A percentile compares a stretch with the other conserved stretches of the same genome.
phyloP scores from a whole-genome alignment of 2,113 vertebrate species.

The Rhadina sibilatrix region DNA sequence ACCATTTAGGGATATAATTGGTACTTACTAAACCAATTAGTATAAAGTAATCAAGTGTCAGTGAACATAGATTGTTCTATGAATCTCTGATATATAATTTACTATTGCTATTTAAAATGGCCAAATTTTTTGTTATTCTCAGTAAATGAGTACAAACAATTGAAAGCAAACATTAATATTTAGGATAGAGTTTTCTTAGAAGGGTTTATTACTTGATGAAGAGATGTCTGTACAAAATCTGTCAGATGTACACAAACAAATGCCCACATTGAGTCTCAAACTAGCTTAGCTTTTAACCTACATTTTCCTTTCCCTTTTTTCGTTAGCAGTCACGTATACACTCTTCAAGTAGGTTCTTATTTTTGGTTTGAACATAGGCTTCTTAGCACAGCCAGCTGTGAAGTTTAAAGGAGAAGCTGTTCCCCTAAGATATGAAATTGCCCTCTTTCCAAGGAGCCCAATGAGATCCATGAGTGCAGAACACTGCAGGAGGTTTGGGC shows the following conservation, averaged over 20 bases:
- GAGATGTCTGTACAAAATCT: background rate
- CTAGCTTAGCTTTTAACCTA: background rate
- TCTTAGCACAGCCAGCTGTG: background rate
- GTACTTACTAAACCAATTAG: constrained; percentile 36
- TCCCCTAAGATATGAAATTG: background rate
- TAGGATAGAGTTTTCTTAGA: background rate
- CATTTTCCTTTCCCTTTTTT: background rate
- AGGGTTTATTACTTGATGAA: background rate
- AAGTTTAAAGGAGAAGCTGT: background rate
- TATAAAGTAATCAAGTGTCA: constrained; percentile 32
- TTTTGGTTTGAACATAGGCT: background rate
- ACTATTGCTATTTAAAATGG: background rate
- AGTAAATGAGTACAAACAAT: background rate
- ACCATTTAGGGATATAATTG: constrained; percentile 32
- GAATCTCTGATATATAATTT: background rate
- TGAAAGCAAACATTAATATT: background rate
- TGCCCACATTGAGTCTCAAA: rapidly evolving
- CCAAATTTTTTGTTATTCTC: background rate
- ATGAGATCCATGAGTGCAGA: background rate
- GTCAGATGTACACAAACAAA: background rate
- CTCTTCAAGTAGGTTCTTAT: background rate
- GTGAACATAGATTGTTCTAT: background rate
- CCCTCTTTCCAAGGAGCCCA: background rate
- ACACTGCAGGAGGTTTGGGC: background rate
- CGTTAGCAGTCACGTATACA: background rate